These are phyloP conservation scores for Microcebus murinus DNA, from an alignment of 2,113 vertebrate genomes.

Conservation along the genomic window DNA sequence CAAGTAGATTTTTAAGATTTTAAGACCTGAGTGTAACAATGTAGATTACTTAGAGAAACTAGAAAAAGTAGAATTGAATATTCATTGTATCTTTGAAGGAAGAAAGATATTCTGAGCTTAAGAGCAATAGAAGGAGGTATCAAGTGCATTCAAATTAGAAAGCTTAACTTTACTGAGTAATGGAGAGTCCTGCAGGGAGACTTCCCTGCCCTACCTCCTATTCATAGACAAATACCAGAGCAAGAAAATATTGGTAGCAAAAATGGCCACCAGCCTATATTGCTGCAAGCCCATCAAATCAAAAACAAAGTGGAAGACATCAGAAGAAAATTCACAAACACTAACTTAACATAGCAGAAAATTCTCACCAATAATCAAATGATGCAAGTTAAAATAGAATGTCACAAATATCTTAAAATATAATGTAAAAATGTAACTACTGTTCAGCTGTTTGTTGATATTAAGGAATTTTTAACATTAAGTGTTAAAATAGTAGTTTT, in stretches of 20 bases:
- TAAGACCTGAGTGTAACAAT: background rate
- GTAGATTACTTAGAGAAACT: slow-evolving; percentile 12
- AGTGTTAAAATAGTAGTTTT: background rate
- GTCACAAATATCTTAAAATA: background rate
- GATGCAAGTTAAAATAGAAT: background rate
- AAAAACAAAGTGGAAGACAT: background rate
- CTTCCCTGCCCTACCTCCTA: background rate
- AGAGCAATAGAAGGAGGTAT: background rate
- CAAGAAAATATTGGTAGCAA: background rate
- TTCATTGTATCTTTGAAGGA: background rate
- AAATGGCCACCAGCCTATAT: background rate
- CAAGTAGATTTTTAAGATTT: background rate
- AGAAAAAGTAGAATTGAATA: slow-evolving; percentile 13
- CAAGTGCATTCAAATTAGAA: background rate
- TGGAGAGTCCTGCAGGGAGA: background rate
- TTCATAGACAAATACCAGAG: background rate
- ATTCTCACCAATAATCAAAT: background rate
- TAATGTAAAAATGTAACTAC: background rate
- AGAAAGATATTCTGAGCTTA: slow-evolving; percentile 32
- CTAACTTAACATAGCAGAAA: background rate
- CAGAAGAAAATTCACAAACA: background rate
- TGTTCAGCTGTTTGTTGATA: background rate
- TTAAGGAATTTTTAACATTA: background rate
- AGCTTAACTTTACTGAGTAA: background rate
- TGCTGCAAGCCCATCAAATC: background rate